These are phyloP conservation scores for Chrysocyon brachyurus DNA, from an alignment of 2,797 vertebrate genomes.

Conservation along the genomic window DNA sequence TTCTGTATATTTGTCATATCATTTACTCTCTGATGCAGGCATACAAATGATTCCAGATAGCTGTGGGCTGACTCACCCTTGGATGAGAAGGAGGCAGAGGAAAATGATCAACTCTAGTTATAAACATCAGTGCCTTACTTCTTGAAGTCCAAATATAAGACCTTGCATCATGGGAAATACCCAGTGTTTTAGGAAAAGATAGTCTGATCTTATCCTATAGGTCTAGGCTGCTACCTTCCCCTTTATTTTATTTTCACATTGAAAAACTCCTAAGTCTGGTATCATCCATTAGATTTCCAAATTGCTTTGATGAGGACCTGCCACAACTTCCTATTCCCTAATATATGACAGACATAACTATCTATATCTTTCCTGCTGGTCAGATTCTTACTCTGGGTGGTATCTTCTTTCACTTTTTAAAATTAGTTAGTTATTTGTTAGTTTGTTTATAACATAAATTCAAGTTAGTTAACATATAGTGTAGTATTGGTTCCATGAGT, in stretches of 20 bases:
- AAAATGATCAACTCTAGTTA: not conserved
- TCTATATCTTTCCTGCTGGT: constrained; percentile 7
- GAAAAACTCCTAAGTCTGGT: constrained; percentile 15
- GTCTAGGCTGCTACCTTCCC: not conserved
- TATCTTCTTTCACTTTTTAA: not conserved
- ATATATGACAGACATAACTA: constrained; percentile 16
- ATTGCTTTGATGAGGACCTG: constrained; percentile 36
- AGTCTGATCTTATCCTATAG: not conserved
- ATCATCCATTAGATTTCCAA: constrained; percentile 5
- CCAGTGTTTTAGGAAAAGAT: constrained; percentile 27
- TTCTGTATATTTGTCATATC: constrained; percentile 15
- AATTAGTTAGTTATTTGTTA: not conserved
- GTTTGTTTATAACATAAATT: not conserved
- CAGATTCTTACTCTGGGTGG: not conserved
- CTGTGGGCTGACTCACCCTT: not conserved
- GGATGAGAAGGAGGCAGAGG: constrained; percentile 12
- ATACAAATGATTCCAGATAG: not conserved
- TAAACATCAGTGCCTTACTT: constrained; percentile 2
- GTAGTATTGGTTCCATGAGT: not conserved
- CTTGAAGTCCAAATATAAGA: not conserved
- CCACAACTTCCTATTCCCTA: not conserved
- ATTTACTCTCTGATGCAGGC: constrained; percentile 3
- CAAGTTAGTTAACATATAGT: not conserved
- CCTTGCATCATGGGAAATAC: not conserved
- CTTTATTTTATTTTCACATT: constrained; percentile 45